Conservation (phyloP, 2,888 invertebrate genomes). For the Temnothorax rugatulus region DNA sequence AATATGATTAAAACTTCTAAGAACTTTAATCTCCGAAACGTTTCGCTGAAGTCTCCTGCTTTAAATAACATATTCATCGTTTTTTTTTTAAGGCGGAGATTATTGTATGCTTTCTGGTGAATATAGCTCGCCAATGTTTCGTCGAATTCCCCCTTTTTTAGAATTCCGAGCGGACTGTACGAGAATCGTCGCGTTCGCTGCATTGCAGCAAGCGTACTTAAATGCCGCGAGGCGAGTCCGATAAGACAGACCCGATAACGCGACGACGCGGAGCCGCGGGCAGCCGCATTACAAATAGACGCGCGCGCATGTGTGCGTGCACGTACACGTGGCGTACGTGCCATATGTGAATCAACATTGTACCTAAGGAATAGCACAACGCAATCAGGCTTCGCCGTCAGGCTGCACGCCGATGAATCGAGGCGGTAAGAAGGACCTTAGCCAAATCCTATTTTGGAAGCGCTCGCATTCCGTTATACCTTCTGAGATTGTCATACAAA, state of each 20-base stretch:
- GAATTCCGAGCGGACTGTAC: constrained; percentile 44
- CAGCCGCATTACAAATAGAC: constrained; percentile 59
- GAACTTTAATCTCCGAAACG: not conserved
- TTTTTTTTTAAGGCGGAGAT: not conserved
- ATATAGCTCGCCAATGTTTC: not conserved
- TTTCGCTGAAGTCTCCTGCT: not conserved
- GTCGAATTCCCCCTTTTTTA: not conserved
- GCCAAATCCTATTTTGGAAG: not conserved
- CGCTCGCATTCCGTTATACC: too few species aligned
- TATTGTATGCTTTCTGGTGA: not conserved
- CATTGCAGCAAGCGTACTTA: constrained; percentile 58
- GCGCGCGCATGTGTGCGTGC: not conserved
- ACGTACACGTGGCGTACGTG: constrained; percentile 12
- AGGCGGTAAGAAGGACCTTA: not conserved
- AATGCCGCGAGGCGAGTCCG: constrained; percentile 67
- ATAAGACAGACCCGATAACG: constrained; percentile 75
- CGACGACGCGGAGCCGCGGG: constrained; percentile 62
- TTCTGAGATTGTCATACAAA: not conserved
- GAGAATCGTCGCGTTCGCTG: constrained; percentile 53
- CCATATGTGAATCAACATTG: constrained; percentile 36
- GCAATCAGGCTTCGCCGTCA: constrained; percentile 63
- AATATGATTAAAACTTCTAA: not conserved
- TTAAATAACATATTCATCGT: not conserved
- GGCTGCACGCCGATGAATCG: constrained; percentile 64
- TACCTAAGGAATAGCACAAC: constrained; percentile 65